Percentiles rank a stretch among this genome's conserved stretches.
phyloP scores from a whole-genome alignment of 1,140 invertebrate species.

The Temnothorax curvispinosus region DNA sequence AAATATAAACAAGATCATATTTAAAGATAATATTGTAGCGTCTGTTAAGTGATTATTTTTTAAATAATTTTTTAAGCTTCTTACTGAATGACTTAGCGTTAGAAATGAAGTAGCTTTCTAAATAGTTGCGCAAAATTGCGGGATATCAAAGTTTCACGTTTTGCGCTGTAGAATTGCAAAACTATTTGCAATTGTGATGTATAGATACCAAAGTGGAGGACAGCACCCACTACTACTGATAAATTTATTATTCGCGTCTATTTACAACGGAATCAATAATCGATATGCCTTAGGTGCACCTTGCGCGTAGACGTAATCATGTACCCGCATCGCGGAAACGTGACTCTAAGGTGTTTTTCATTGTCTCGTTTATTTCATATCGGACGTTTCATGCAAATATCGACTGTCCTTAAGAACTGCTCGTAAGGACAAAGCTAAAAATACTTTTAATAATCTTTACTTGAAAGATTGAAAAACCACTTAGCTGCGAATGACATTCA shows the following conservation, averaged over 20 bases:
- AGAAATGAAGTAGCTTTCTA: background rate
- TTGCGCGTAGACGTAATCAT: background rate
- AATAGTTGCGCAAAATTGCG: background rate
- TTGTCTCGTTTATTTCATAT: background rate
- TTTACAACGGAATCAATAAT: slow-evolving; percentile 80
- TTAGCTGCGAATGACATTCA: background rate
- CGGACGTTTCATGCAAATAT: background rate
- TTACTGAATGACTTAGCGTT: background rate
- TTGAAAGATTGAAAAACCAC: background rate
- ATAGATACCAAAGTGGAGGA: slow-evolving; percentile 1
- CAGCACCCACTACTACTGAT: slow-evolving; percentile 25
- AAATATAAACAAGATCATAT: background rate
- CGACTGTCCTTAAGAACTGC: background rate
- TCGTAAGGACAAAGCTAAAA: background rate
- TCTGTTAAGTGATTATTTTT: background rate
- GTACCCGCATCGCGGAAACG: background rate
- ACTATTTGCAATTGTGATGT: background rate
- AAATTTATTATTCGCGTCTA: slow-evolving; percentile 75
- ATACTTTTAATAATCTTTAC: background rate
- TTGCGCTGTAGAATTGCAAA: background rate
- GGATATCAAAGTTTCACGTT: background rate
- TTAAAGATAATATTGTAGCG: background rate
- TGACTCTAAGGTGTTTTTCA: background rate
- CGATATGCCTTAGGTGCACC: slow-evolving; percentile 68
- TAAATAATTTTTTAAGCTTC: background rate